Conservation (phyloP, 2,888 invertebrate genomes). For the Scaptodrosophila latifasciaeformis region DNA sequence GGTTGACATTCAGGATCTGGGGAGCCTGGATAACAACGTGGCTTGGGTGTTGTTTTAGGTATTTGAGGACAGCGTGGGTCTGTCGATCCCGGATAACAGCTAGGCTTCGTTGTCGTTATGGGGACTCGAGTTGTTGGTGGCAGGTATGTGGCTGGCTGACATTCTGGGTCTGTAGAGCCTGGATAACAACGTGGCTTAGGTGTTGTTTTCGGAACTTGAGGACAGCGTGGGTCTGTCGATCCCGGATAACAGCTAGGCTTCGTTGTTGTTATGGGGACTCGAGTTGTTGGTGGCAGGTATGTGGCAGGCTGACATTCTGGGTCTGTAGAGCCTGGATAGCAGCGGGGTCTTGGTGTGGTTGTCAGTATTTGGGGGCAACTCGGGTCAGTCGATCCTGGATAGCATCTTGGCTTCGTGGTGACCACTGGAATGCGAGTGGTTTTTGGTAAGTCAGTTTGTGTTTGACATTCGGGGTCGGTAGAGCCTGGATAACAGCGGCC, state of each 20-base stretch:
- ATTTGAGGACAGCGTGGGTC: constrained; percentile 71
- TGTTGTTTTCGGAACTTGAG: not conserved
- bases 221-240: constrained; percentile 55
- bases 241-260: constrained; percentile 65
- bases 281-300: constrained; percentile 18
- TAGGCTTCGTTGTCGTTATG: constrained; percentile 44
- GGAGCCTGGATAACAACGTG: constrained; percentile 51
- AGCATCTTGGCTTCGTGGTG: constrained; percentile 24
- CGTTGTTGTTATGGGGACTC: not conserved
- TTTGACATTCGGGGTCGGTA: constrained; percentile 10
- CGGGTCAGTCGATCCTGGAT: constrained; percentile 20
- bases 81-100: constrained; percentile 71
- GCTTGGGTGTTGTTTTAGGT: not conserved
- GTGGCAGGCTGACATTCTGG: constrained; percentile 63
- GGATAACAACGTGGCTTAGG: not conserved
- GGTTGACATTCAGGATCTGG: constrained; percentile 54
- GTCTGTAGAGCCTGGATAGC: constrained; percentile 71
- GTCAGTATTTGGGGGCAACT: constrained; percentile 5
- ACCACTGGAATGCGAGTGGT: not conserved
- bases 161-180: constrained; percentile 1
- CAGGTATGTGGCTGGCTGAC: constrained; percentile 4
- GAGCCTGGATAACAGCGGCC: constrained; percentile 57
- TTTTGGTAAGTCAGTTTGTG: not conserved
- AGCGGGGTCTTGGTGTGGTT: constrained; percentile 4
- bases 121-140: not conserved